Conservation (phyloP, 1,140 invertebrate genomes). For the Platyura marginata region DNA sequence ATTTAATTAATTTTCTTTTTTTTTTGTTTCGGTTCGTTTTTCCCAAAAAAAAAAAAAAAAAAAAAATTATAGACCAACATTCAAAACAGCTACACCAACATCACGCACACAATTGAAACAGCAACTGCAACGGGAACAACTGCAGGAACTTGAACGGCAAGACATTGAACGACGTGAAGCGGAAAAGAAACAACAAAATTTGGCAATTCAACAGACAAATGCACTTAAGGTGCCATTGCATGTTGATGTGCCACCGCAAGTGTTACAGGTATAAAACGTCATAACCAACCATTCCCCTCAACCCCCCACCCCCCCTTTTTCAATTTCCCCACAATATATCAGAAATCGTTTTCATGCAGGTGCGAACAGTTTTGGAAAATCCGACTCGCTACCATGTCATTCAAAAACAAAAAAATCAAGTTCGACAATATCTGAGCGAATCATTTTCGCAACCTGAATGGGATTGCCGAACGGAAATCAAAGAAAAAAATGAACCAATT, state of each 20-base stretch:
- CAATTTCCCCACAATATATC: too few relatives aligned
- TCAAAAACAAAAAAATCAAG: slow-evolving; percentile 75
- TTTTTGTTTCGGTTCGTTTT: too few relatives aligned
- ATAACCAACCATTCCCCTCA: too few relatives aligned
- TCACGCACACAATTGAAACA: slow-evolving; percentile 70
- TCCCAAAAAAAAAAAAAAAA: too few relatives aligned
- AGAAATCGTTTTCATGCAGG: slow-evolving; percentile 35
- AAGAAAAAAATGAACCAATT: too few relatives aligned
- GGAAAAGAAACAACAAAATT: slow-evolving; percentile 1
- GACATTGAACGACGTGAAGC: slow-evolving; percentile 25
- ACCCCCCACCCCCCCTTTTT: too few relatives aligned
- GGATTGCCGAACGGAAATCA: slow-evolving; percentile 7
- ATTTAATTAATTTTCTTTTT: too few relatives aligned
- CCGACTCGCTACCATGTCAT: slow-evolving; percentile 82
- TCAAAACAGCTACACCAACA: slow-evolving; percentile 59
- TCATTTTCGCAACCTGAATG: slow-evolving; percentile 37
- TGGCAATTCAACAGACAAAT: slow-evolving; percentile 4
- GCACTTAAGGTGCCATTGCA: slow-evolving; percentile 30
- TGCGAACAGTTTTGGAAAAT: slow-evolving; percentile 69
- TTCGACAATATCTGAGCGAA: slow-evolving; percentile 66
- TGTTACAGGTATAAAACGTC: slow-evolving; percentile 43
- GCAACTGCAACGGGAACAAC: slow-evolving; percentile 65
- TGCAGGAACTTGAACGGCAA: slow-evolving; percentile 47
- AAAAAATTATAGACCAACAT: slow-evolving; percentile 46
- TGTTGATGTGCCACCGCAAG: slow-evolving; percentile 60